Base-by-base conservation (phyloP, 2,888 invertebrate species). In the Hydrotaea cyrtoneurina region DNA sequence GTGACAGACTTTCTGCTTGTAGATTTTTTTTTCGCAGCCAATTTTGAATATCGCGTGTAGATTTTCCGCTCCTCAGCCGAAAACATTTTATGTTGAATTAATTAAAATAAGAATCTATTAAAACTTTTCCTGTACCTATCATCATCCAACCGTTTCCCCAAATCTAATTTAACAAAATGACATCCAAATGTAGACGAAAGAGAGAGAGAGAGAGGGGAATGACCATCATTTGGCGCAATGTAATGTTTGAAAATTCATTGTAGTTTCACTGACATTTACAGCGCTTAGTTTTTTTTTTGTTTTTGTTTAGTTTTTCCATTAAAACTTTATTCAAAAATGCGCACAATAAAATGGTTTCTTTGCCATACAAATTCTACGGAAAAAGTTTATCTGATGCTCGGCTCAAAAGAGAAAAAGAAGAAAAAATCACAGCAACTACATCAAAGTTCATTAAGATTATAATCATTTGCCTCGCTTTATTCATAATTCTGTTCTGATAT, bases 401-500 rank as follows among this genome's bases (percentile, higher is more conserved):
- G 7, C 31, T 4, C 2, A 31, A 31, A 31, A 31, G 3, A 2
- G 11, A 59, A 13, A n/a, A n/a, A 46, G 43, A 69, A 21, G 23
- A 21, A 21, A 15, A 4, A 46, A 69, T 46, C 43, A 0, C 46
- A 46, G 13, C 10, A 66, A 46, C 23, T 43, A 69, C 46, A 46
- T 46, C 21, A 69, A 69, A 69, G 46, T 69, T 69, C 46, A 69
- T 69, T 69, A 69, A 23, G 69, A 69, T 69, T 46, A 69, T 46
- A 46, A 69, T 69, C 46, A 23, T 69, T 23, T 46, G 46, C 46
- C 21, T 59, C n/a, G n/a, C 26, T 21, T 66, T 66, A 43, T 66
- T 43, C 39, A 66, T 66, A 39, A 43, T 39, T 66, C 11, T 66
- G n/a, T 43, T 36, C n/a, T 66, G 10, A 19, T 10, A 59, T 10